Conservation (phyloP, 2,888 invertebrate genomes). For the Caenorhabditis parvicauda region DNA sequence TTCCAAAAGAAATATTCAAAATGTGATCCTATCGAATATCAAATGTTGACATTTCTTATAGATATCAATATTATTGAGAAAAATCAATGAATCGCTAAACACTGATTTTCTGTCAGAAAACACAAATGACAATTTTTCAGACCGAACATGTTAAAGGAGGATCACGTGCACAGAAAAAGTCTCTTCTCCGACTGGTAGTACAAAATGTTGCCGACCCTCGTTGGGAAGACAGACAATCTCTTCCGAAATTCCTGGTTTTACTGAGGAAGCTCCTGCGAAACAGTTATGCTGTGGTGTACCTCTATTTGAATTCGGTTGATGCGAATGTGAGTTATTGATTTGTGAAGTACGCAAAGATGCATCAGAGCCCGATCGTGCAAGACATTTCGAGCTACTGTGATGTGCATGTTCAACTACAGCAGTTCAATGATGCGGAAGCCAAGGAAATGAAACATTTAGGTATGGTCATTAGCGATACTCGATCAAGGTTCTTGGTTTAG, state of each 20-base stretch:
- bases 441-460: slow-evolving; percentile 22
- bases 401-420: slow-evolving; percentile 12
- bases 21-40: neutral
- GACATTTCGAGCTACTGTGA: slow-evolving; percentile 11
- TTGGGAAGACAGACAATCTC: slow-evolving; percentile 17
- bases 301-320: slow-evolving; percentile 9
- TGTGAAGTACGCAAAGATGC: slow-evolving; percentile 4
- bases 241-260: slow-evolving; percentile 10
- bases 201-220: slow-evolving; percentile 11
- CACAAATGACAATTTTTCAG: too few species aligned
- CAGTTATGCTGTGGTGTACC: slow-evolving; percentile 17
- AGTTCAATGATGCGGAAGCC: slow-evolving; percentile 21
- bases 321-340: neutral
- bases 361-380: too few species aligned
- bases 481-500: too few species aligned
- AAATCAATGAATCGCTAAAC: slow-evolving; percentile 8
- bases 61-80: too few species aligned
- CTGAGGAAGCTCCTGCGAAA: slow-evolving; percentile 9
- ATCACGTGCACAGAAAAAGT: slow-evolving; percentile 13
- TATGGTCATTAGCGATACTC: too few species aligned
- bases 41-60: too few species aligned
- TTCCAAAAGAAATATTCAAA: too few species aligned
- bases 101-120: too few species aligned
- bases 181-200: slow-evolving; percentile 17
- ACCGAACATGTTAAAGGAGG: slow-evolving; percentile 6